These are phyloP conservation scores for Caloenas nicobarica DNA, from an alignment of 2,113 vertebrate genomes.

Conservation along the genomic window DNA sequence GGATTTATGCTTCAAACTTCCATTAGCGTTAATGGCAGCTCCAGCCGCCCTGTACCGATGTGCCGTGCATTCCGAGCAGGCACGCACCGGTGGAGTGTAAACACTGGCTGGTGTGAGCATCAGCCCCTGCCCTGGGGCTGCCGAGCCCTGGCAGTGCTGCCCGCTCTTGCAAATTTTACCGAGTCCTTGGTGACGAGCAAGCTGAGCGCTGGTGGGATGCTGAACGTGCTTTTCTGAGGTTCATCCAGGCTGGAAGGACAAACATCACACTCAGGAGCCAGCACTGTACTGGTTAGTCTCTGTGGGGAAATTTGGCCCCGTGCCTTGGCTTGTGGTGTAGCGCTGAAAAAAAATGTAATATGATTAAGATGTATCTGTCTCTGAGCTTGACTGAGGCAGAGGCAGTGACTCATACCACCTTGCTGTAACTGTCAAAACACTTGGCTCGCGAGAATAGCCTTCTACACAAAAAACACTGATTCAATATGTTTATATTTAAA, in stretches of 20 bases:
- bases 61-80: background rate
- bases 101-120: background rate
- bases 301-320: background rate
- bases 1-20: slow-evolving; percentile 16
- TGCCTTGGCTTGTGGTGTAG: slow-evolving; percentile 39
- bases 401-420: slow-evolving; percentile 65
- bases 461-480: slow-evolving; percentile 53
- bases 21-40: slow-evolving; percentile 57
- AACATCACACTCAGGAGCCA: background rate
- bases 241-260: slow-evolving; percentile 22
- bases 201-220: background rate
- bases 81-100: accelerated
- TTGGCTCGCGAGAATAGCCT: slow-evolving; percentile 56
- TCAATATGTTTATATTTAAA: slow-evolving; percentile 67
- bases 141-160: background rate
- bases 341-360: background rate
- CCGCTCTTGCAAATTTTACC: accelerated
- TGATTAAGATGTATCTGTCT: slow-evolving; percentile 61
- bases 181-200: background rate
- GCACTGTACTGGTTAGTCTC: background rate
- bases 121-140: background rate
- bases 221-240: background rate
- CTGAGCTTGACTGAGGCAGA: slow-evolving; percentile 18
- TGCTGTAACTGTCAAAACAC: slow-evolving; percentile 65
- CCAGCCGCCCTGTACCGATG: background rate